Percentiles rank a stretch among this genome's conserved stretches.
Conservation (phyloP, 2,797 vertebrate species). For the Nyctibius grandis region DNA sequence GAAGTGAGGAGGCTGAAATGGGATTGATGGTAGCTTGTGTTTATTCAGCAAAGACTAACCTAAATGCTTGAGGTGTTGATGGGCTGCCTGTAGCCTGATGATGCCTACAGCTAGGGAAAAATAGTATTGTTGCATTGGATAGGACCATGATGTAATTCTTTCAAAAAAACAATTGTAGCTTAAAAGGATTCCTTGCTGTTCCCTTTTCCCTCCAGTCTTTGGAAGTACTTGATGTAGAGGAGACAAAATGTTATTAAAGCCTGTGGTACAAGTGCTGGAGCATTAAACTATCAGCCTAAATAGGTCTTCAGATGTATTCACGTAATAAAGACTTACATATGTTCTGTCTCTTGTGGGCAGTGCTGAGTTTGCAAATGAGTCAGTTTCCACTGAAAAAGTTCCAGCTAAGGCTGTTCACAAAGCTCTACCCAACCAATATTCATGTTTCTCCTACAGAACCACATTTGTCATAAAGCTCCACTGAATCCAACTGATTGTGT, state of each 20-base stretch:
- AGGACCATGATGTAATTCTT: not conserved
- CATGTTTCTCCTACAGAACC: not conserved
- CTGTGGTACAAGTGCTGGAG: constrained; percentile 20
- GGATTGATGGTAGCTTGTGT: not conserved
- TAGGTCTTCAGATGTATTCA: constrained; percentile 29
- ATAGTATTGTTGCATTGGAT: not conserved
- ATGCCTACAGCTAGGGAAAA: not conserved
- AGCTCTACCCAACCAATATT: not conserved
- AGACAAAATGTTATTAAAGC: constrained; percentile 30
- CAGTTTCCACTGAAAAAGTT: constrained; percentile 19
- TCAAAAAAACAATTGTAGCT: not conserved
- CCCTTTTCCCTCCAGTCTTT: not conserved
- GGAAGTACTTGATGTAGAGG: not conserved
- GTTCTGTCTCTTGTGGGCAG: constrained; percentile 2
- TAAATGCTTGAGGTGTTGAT: not conserved
- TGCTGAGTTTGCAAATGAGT: constrained; percentile 22
- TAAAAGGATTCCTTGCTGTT: not conserved
- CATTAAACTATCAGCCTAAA: constrained; percentile 39
- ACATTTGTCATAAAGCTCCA: not conserved
- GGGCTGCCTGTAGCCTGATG: not conserved
- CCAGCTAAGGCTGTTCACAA: constrained; percentile 7
- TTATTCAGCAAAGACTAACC: not conserved
- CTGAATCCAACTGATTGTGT: not conserved
- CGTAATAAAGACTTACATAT: constrained; percentile 23
- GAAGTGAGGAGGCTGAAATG: not conserved